These are phyloP conservation scores for Paelopatides confundens DNA, from an alignment of 53 echinoderm and acorn worm species.

Conservation along the genomic window DNA sequence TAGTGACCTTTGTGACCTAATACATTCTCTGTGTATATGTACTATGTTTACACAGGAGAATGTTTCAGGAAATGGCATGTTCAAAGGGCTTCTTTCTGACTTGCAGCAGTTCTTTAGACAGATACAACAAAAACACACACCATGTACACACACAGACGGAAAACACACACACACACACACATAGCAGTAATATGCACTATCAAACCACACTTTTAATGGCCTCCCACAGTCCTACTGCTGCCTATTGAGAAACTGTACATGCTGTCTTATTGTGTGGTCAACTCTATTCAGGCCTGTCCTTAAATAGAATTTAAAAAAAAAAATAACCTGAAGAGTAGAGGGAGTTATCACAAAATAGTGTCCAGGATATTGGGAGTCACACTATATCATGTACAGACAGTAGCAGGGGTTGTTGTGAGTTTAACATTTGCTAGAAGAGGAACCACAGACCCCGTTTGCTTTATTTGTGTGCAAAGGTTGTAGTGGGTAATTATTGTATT, in stretches of 20 bases:
- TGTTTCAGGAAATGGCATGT: slow-evolving; percentile 39
- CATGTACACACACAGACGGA: background rate
- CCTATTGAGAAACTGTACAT: background rate
- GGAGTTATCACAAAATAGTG: slow-evolving; percentile 43
- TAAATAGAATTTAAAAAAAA: background rate
- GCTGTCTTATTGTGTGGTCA: background rate
- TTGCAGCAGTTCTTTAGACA: background rate
- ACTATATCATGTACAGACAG: too few species aligned
- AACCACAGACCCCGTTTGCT: too few species aligned
- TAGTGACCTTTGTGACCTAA: slow-evolving; percentile 28
- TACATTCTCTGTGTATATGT: background rate
- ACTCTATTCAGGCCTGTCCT: background rate
- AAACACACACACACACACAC: background rate
- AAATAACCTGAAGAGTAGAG: background rate
- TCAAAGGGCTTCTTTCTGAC: slow-evolving; percentile 7
- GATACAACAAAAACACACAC: too few species aligned
- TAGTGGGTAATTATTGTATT: too few species aligned
- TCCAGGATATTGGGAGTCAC: background rate
- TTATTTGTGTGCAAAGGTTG: too few species aligned
- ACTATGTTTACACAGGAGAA: slow-evolving; percentile 10
- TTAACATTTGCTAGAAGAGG: too few species aligned
- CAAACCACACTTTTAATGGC: background rate
- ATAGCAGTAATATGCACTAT: background rate
- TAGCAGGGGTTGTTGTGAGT: too few species aligned
- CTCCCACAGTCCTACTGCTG: background rate